Evolutionary conservation across 2,113 vertebrate genomes (phyloP), one percentile per base, ranked within the genome.

Genomic region (Hydropotes inermis): DNA sequence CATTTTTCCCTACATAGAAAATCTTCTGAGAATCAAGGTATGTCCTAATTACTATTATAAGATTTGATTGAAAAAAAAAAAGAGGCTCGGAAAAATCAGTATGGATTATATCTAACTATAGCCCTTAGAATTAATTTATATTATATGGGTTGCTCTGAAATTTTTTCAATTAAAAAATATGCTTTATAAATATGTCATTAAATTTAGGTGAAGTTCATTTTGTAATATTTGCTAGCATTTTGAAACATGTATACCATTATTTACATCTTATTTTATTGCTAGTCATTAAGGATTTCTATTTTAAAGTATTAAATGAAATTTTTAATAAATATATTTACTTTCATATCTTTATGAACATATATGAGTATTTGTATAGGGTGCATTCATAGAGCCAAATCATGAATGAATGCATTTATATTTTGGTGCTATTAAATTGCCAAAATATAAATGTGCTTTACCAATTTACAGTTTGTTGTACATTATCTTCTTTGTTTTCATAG

Each of bases 141-240:
- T 86, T 89, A 67, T 6, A 36, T 60, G 14, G n/a, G 43, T 93
- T 95, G 17, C n/a, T 81, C 64, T 82, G 30, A 89, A 86, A 74
- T 64, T 87, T 90, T 88, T 83, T 95, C 91, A 36, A 96, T 39
- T 91, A 52, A 92, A 92, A 43, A 70, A 83, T 79, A 55, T 55
- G 16, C 33, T 78, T 52, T 58, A 96, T 15, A 85, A 92, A n/a
- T 85, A 45, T 58, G 5, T 64, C 50, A 95, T 15, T 91, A 94
- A 84, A 88, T 33, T 60, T 21, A 61, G 36, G 5, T 60, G 19
- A 87, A 60, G 25, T 97, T 91, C 11, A 67, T 67, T 94, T 95
- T 95, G 30, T 54, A 70, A 52, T 45, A 7, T 17, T 93, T 95
- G 45, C 30, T 60, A 70, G 23, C 15, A 61, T 85, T 74, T 15